These are phyloP conservation scores for Erpetoichthys calabaricus DNA, from an alignment of 2,797 vertebrate species.

Conservation along the genomic window DNA sequence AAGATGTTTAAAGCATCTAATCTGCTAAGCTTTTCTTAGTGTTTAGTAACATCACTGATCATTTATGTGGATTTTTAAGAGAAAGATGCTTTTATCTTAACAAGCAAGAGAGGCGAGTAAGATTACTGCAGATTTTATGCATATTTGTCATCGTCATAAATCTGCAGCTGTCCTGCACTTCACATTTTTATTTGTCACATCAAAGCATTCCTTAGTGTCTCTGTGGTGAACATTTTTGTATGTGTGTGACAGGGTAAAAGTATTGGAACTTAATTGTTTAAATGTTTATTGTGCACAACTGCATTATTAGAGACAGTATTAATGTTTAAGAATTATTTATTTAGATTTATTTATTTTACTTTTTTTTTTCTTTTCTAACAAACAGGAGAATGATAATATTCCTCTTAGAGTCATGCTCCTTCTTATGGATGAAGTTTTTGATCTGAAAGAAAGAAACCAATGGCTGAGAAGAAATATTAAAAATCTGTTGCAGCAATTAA, in stretches of 20 bases:
- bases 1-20: background rate
- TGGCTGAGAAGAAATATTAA: conserved; percentile 96
- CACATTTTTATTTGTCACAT: conserved; percentile 57
- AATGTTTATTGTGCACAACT: no score
- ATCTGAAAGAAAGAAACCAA: conserved; percentile 94
- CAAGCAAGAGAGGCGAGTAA: conserved; percentile 30
- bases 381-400: conserved; percentile 94
- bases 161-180: conserved; percentile 52
- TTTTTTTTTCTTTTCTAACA: conserved; percentile 9
- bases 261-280: background rate
- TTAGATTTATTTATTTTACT: conserved; percentile 5
- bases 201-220: conserved; percentile 47
- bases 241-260: background rate
- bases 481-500: conserved; percentile 91
- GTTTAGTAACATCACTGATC: conserved; percentile 25
- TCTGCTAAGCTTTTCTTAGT: conserved; percentile 21
- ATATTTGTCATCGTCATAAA: conserved; percentile 62
- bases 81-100: conserved; percentile 37
- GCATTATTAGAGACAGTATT: background rate
- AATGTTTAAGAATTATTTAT: background rate
- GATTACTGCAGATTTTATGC: conserved; percentile 54
- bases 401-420: conserved; percentile 90
- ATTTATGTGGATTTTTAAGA: conserved; percentile 23
- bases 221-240: background rate
- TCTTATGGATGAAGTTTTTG: conserved; percentile 96